phyloP scores from a whole-genome alignment of 2,113 vertebrate genomes.

The Tylochromis polylepis region DNA sequence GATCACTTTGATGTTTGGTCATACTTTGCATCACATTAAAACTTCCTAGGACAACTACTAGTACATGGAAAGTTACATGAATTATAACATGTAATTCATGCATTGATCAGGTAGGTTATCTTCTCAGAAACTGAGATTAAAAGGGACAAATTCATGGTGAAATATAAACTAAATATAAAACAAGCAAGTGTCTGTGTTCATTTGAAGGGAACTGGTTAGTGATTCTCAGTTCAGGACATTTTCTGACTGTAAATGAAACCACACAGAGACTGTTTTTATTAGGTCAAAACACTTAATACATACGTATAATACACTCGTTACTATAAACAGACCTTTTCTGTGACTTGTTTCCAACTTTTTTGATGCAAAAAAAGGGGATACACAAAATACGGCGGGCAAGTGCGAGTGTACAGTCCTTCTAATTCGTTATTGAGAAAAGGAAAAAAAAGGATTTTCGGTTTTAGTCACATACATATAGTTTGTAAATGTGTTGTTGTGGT shows the following conservation, averaged over 20 bases:
- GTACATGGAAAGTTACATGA: background rate
- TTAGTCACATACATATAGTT: background rate
- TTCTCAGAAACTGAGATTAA: background rate
- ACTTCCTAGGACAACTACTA: background rate
- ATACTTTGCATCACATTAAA: background rate
- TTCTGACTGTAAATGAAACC: background rate
- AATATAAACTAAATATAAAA: background rate
- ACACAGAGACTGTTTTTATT: background rate
- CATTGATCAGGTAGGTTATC: background rate
- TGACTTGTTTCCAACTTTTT: background rate
- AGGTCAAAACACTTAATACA: background rate
- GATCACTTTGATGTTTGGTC: background rate
- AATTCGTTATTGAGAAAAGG: background rate
- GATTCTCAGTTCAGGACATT: background rate
- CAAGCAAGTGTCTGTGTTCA: background rate
- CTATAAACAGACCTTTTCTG: background rate
- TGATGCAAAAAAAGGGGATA: accelerated
- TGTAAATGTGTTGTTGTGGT: background rate
- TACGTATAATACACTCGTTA: background rate
- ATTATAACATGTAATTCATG: background rate
- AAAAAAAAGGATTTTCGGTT: background rate
- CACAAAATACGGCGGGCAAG: background rate
- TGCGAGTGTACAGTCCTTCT: background rate
- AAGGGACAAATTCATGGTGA: background rate
- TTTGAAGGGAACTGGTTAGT: background rate